Evolutionary conservation across 1,140 invertebrate genomes (phyloP).

Genomic region (Magallana gigas): DNA sequence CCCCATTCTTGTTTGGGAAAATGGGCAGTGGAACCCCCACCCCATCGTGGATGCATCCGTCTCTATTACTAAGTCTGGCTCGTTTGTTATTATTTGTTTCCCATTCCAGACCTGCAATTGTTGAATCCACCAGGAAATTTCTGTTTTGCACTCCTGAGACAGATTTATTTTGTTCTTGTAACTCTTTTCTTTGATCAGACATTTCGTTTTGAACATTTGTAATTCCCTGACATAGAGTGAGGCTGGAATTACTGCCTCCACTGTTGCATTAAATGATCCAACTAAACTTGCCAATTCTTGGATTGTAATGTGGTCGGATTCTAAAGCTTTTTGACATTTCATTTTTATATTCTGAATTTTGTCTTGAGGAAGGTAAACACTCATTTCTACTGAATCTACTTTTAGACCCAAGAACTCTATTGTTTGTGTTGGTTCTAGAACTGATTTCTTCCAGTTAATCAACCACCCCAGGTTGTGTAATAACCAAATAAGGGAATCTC

Average conservation of each 20-base stretch:
- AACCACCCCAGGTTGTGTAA: constrained; percentile 31
- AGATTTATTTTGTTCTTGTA: neutral
- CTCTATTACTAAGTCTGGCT: constrained; percentile 26
- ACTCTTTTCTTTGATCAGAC: constrained; percentile 1
- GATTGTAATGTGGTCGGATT: neutral
- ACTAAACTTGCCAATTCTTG: constrained; percentile 19
- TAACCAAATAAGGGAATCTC: constrained; percentile 39
- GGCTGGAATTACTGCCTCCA: constrained; percentile 27
- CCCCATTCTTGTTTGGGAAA: constrained; percentile 8
- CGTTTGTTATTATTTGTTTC: constrained; percentile 28
- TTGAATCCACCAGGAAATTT: constrained; percentile 42
- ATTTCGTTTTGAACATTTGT: constrained; percentile 35
- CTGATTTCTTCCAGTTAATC: constrained; percentile 48
- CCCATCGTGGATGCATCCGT: constrained; percentile 36
- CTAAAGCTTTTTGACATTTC: constrained; percentile 22
- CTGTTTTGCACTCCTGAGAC: constrained; percentile 30
- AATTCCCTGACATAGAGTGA: constrained; percentile 30
- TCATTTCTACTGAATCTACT: constrained; percentile 46
- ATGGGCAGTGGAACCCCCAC: constrained; percentile 10
- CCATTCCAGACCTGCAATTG: constrained; percentile 34
- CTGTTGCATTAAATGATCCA: neutral
- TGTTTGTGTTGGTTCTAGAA: constrained; percentile 1
- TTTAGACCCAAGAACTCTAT: constrained; percentile 41
- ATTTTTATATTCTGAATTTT: constrained; percentile 31
- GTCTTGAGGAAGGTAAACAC: constrained; percentile 12